phyloP scores from a whole-genome alignment of 2,888 invertebrate species.

The Molorchus minor region DNA sequence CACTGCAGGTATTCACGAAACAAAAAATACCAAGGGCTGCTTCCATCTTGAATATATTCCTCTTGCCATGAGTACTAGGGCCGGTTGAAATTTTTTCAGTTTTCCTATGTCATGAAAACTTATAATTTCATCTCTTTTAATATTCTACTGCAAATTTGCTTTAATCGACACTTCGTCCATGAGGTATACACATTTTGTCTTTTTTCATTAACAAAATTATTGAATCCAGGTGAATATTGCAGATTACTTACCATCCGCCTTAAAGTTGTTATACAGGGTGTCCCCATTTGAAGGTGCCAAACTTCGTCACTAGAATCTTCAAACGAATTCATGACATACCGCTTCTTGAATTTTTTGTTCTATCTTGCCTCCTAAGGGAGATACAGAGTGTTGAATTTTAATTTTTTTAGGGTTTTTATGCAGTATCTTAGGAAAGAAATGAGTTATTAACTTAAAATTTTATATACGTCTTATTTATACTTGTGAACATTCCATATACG shows the following conservation, averaged over 20 bases:
- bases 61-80: conserved; percentile 12
- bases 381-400: too few species aligned
- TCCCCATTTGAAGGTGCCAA: too few species aligned
- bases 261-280: conserved; percentile 2
- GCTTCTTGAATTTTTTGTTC: too few species aligned
- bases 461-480: too few species aligned
- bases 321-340: too few species aligned
- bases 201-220: neutral
- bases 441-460: too few species aligned
- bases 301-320: too few species aligned
- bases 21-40: conserved; percentile 11
- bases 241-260: conserved; percentile 1
- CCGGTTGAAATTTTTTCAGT: too few species aligned
- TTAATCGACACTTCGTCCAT: conserved; percentile 3
- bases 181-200: neutral
- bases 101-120: conserved; percentile 5
- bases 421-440: too few species aligned
- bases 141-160: conserved; percentile 2
- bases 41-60: conserved; percentile 12
- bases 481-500: too few species aligned
- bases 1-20: neutral
- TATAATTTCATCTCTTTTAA: conserved; percentile 12
- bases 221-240: conserved; percentile 6
- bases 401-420: too few species aligned
- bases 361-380: too few species aligned